Conservation (phyloP, 2,888 invertebrate species). For the Gisinianus flammeolus region DNA sequence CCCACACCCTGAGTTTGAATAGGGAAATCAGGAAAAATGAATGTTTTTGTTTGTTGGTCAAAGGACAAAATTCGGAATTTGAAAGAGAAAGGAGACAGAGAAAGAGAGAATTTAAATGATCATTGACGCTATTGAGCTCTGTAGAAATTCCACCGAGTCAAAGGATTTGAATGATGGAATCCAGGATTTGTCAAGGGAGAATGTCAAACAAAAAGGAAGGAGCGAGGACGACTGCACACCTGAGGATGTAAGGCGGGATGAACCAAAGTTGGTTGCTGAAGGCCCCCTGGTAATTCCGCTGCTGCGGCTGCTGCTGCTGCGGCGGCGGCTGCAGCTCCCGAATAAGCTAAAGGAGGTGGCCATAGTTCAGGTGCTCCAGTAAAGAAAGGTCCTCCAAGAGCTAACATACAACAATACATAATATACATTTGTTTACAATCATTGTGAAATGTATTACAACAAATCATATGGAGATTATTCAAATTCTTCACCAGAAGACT, state of each 20-base stretch:
- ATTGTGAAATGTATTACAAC: neutral
- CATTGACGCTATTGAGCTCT: too few relatives aligned
- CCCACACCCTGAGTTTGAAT: conserved; percentile 42
- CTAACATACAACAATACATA: conserved; percentile 45
- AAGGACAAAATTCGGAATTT: conserved; percentile 23
- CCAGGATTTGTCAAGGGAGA: conserved; percentile 32
- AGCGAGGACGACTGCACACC: conserved; percentile 97
- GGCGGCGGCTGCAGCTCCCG: conserved; percentile 70
- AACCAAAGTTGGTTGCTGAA: conserved; percentile 88
- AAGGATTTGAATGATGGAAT: too few relatives aligned
- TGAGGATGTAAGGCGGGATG: conserved; percentile 96
- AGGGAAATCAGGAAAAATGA: conserved; percentile 1
- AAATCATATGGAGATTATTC: neutral
- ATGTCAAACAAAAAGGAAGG: conserved; percentile 96
- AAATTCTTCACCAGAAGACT: neutral
- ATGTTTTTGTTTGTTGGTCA: conserved; percentile 10
- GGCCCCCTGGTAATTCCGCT: conserved; percentile 79
- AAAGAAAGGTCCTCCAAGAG: conserved; percentile 57
- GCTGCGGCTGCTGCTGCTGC: conserved; percentile 62
- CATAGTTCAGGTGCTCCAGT: conserved; percentile 81
- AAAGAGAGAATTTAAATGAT: too few relatives aligned
- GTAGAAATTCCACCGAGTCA: neutral
- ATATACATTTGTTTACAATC: neutral
- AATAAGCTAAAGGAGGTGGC: conserved; percentile 83
- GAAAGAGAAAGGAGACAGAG: conserved; percentile 20